Evolutionary conservation across 53 echinoderm and acorn worm genomes (phyloP), one percentile per base, ranked within the genome.

Genomic region (Apostichopus leukothele): DNA sequence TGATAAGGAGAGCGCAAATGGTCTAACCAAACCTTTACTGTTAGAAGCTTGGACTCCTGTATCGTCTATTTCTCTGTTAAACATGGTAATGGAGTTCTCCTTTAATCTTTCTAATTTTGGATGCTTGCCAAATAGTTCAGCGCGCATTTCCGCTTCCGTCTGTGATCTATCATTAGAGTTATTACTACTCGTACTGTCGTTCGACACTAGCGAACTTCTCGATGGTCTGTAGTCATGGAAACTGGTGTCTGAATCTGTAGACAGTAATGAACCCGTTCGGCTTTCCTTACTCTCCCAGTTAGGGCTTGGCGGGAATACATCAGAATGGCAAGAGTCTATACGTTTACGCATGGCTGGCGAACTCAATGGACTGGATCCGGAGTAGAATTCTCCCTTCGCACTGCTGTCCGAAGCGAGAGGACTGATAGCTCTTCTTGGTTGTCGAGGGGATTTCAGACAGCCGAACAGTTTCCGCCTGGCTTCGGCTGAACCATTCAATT

Each of bases 111-210:
- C 93, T 11, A 92, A 73, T 54, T 89, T 93, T 12, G 95, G 95
- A 81, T 94, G 90, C 76, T 92, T 93, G 20, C 98, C 95, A 52
- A 98, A 78, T 5, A 98, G 91, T 80, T 98, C 98, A 5, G 93
- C 95, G 75, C 98, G 83, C 92, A 94, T 92, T 50, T 98, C 98
- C 4, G 94, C 91, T 74, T 98, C 98, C 27, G 98, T 95, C 88
- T 93, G 92, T 19, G 94, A 88, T 18, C 89, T 77, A 3, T 75
- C 52, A n/a, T 77, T 86, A 19, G 27, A 80, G 50, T 67, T 86
- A 20, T 67, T 86, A 20, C 88, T 78, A 7, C 88, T 89, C 4
- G 86, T 75, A 18, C 92, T 89, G 16, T 89, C 73, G 88, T 74
- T 26, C 86, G 94, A 74, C 89, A 90, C 90, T 74, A 91, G 76